Evolutionary conservation across 2,113 vertebrate species (phyloP).

Genomic region (Nothobranchius furzeri): DNA sequence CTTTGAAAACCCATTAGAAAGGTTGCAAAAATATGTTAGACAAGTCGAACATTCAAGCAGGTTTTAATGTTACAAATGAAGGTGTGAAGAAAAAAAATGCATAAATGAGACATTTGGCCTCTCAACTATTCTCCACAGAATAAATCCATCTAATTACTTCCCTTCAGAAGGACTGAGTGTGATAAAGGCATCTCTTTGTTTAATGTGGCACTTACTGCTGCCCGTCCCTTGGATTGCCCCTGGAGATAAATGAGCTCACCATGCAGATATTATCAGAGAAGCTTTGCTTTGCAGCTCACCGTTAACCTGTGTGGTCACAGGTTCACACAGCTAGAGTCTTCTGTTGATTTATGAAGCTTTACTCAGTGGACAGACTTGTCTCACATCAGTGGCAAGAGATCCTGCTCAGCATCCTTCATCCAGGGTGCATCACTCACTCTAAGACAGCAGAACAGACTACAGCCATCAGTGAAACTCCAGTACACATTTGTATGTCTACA

Average conservation of each 20-base stretch:
- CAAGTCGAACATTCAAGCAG: constrained; percentile 1
- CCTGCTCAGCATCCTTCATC: constrained; percentile 42
- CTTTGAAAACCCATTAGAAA: constrained; percentile 39
- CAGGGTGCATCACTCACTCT: constrained; percentile 22
- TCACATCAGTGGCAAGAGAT: constrained; percentile 25
- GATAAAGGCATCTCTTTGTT: constrained; percentile 21
- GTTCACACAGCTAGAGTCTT: constrained; percentile 16
- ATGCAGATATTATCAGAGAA: constrained; percentile 19
- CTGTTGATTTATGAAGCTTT: constrained; percentile 50
- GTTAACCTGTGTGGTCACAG: constrained; percentile 25
- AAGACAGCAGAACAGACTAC: constrained; percentile 11
- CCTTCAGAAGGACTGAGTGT: background rate
- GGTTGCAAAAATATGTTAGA: constrained; percentile 12
- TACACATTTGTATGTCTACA: constrained; percentile 1
- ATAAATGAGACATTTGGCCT: background rate
- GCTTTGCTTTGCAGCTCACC: constrained; percentile 18
- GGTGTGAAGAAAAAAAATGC: constrained; percentile 2
- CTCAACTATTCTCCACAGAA: background rate
- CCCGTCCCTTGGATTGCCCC: constrained; percentile 2
- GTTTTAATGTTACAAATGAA: background rate
- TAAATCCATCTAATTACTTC: background rate
- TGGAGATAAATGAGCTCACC: constrained; percentile 36
- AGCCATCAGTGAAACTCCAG: background rate
- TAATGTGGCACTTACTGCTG: constrained; percentile 5
- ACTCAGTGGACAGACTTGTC: constrained; percentile 9